Evolutionary conservation across 2,113 vertebrate species (phyloP), one percentile per base, ranked within the genome.

Genomic region (Planiliza haematocheilus): DNA sequence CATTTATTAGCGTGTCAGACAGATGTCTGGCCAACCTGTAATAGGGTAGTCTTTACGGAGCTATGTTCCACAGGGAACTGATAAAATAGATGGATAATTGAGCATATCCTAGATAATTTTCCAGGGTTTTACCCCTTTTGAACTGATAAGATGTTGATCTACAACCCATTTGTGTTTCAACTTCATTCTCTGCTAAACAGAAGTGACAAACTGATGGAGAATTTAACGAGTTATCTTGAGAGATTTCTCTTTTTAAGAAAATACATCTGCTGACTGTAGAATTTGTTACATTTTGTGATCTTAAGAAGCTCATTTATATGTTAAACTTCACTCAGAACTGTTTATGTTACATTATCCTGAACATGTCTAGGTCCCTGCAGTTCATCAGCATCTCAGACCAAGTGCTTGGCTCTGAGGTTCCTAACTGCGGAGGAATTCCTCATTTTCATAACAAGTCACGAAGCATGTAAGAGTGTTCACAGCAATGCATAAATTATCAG

Each of bases 401-500:
- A 17, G 16, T 10, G 38, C 39, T 39, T 30, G 36, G 41, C 37
- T 60, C 14, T 48, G 46, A 49, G 51, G n/a, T 50, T 66, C 77
- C 21, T 38, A 37, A 16, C 49, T 43, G 24, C 21, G 48, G 48
- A 17, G 21, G 3, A 50, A 30, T 52, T 4, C 18, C 66, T 59
- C 0, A 38, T 80, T 59, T 50, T 24, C 21, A 68, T 45, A 17
- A 58, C 46, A 53, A 65, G 57, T 48, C 17, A 65, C 1, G 1
- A 9, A 77, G 17, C 52, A 24, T 52, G 34, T 1, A 42, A 49
- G 48, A 56, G 34, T 46, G 21, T 59, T 72, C 41, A 14, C 46
- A 62, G 18, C 16, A 16, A 18, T 60, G 46, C 70, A 81, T 84
- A 50, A 42, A 63, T 84, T 63, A 77, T 57, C 38, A 68, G 7